Conservation (phyloP, 2,113 vertebrate genomes). For the Noturus placidus region DNA sequence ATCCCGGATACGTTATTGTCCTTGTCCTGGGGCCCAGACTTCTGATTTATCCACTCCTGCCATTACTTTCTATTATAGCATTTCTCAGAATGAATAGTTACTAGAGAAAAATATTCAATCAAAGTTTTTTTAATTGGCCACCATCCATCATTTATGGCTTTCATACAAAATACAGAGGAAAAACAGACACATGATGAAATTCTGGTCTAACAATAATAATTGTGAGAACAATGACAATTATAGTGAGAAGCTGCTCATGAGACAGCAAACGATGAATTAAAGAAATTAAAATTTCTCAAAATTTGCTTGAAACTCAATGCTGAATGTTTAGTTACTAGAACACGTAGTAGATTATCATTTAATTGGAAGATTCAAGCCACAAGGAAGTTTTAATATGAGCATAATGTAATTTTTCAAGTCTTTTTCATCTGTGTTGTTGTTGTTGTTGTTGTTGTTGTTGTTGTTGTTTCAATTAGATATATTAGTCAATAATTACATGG, state of each 20-base stretch:
- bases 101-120: background rate
- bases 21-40: background rate
- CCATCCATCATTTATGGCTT: background rate
- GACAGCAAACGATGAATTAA: background rate
- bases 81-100: background rate
- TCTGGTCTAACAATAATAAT: background rate
- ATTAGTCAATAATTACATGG: slow-evolving; percentile 50
- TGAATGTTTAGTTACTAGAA: slow-evolving; percentile 1
- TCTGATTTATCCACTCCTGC: slow-evolving; percentile 12
- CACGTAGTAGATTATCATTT: slow-evolving; percentile 26
- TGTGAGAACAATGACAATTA: no score
- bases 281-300: background rate
- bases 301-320: background rate
- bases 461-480: slow-evolving; percentile 51
- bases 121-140: background rate
- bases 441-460: slow-evolving; percentile 34
- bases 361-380: slow-evolving; percentile 23
- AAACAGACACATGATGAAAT: background rate
- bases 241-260: no score
- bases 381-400: slow-evolving; percentile 9
- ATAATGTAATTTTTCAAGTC: slow-evolving; percentile 15
- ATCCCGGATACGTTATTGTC: background rate
- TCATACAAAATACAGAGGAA: background rate
- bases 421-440: slow-evolving; percentile 35
- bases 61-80: background rate